Evolutionary conservation across 2,113 vertebrate genomes (phyloP).

Genomic region (Sporophila hypoxantha): DNA sequence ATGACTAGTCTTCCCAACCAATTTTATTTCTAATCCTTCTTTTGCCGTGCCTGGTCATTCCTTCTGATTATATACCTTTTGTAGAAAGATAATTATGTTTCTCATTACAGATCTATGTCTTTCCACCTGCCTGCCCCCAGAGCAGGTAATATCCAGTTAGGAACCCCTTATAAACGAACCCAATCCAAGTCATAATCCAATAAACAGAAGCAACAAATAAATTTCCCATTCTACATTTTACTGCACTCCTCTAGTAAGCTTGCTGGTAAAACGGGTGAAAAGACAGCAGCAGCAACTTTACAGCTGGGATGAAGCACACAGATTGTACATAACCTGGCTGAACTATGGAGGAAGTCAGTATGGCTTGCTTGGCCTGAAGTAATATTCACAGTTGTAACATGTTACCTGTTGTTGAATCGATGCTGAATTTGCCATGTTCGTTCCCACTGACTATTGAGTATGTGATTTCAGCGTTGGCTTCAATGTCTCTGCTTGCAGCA

Average conservation of each 20-base stretch:
- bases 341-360: not conserved
- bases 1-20: not conserved
- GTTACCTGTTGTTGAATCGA: slow-evolving; percentile 85
- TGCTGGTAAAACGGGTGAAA: not conserved
- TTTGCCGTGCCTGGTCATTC: not conserved
- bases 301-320: not conserved
- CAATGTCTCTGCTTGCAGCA: slow-evolving; percentile 87
- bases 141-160: not conserved
- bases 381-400: not conserved
- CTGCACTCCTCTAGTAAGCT: not conserved
- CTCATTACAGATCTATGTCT: not conserved
- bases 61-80: not conserved
- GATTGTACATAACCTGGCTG: not conserved
- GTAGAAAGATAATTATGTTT: not conserved
- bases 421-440: slow-evolving; percentile 89
- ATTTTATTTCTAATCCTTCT: not conserved
- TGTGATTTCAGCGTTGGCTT: slow-evolving; percentile 85
- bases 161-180: not conserved
- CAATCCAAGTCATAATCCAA: not conserved
- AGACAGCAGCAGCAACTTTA: not conserved
- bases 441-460: slow-evolving; percentile 92
- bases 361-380: not conserved
- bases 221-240: not conserved
- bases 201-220: not conserved
- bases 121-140: not conserved